Evolutionary conservation across 2,113 vertebrate genomes (phyloP), one percentile per base, ranked within the genome.

Genomic region (Eclectus roratus): DNA sequence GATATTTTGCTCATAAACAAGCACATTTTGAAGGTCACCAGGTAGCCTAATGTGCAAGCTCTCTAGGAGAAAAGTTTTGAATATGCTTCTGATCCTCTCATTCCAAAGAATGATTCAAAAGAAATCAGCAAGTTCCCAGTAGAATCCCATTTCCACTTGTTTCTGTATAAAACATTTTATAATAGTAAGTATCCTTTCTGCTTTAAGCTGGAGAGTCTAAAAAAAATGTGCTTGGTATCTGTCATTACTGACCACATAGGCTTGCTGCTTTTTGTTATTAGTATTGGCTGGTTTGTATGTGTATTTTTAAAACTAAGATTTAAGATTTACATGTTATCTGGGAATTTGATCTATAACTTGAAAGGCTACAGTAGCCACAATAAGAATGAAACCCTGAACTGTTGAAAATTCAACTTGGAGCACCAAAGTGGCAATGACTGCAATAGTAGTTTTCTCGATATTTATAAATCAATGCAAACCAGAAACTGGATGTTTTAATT

Each of bases 401-500:
- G 83, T 63, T 93, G 93, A 92, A 96, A 96, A 96, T 95, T 96
- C 93, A 91, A 53, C 85, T 96, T 11, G 5, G 55, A 73, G 94
- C 77, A 88, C 71, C 49, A 55, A 91, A 96, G 89, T 85, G 79
- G 94, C 91, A 95, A 96, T 77, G 94, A 95, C 91, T 95, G 87
- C 88, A 73, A 81, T 96, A 80, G 89, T 83, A 86, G 86, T 91
- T 95, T 97, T 94, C 88, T 96, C 83, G 49, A 66, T 96, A 94
- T 97, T 71, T 64, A 85, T 97, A 94, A 96, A 91, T 96, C 91
- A 58, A 43, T 93, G 83, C 85, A 92, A 96, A 94, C 91, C 90
- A 94, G 90, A 96, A 96, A 96, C 33, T 85, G 88, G 69, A 92
- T 96, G 94, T 95, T 95, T 97, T 95, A 93, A 96, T 85, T 97